Evolutionary conservation across 1,140 invertebrate genomes (phyloP).

Genomic region (Monomorium pharaonis): DNA sequence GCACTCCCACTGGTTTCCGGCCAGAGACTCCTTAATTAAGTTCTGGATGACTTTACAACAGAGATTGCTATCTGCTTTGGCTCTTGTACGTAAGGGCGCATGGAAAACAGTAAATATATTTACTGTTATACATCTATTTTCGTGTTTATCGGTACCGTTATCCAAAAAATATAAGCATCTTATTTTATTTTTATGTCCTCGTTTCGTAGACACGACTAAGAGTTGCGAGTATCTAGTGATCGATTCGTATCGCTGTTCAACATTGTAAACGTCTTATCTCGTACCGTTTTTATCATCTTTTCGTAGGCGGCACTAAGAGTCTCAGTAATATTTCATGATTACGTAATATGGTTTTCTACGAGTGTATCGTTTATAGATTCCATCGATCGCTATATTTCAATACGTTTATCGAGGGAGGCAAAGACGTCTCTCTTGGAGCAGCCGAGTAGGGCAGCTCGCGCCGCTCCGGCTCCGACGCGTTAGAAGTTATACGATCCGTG

Average conservation of each 20-base stretch:
- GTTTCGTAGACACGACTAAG: too few species aligned
- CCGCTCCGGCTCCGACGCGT: background rate
- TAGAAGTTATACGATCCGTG: constrained; percentile 18
- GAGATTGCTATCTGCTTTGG: constrained; percentile 10
- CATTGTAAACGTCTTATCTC: background rate
- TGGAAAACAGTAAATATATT: too few species aligned
- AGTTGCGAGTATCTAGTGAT: background rate
- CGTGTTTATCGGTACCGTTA: too few species aligned
- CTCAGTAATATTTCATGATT: background rate
- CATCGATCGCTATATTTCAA: background rate
- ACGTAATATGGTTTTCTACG: background rate
- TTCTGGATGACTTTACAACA: constrained; percentile 25
- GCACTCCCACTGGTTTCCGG: background rate
- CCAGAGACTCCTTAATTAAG: constrained; percentile 26
- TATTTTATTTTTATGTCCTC: too few species aligned
- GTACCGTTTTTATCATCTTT: background rate
- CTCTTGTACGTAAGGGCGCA: background rate
- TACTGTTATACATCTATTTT: too few species aligned
- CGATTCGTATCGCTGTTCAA: background rate
- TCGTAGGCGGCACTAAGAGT: too few species aligned
- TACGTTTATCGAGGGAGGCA: background rate
- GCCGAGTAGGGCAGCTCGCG: background rate
- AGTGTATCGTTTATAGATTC: background rate
- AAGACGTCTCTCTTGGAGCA: background rate
- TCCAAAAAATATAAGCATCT: too few species aligned